Conservation (phyloP, 2,888 invertebrate species). For the Tiphia femorata region DNA sequence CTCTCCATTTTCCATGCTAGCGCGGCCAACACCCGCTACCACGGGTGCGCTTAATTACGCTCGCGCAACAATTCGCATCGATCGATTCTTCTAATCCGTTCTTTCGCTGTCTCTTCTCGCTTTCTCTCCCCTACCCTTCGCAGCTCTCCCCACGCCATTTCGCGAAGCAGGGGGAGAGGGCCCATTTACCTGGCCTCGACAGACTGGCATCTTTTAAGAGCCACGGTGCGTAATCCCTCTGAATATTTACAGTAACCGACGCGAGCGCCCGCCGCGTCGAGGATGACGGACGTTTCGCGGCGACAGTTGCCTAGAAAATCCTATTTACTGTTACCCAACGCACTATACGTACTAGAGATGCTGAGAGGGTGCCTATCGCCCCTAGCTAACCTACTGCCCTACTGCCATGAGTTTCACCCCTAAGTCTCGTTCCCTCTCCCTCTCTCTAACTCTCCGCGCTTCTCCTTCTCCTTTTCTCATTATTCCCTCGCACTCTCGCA, state of each 20-base stretch:
- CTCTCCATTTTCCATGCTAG: too few species aligned
- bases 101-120: too few species aligned
- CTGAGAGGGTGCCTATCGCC: constrained; percentile 56
- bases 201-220: constrained; percentile 37
- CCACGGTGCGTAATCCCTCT: constrained; percentile 40
- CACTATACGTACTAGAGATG: constrained; percentile 46
- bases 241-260: constrained; percentile 47
- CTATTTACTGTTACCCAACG: constrained; percentile 56
- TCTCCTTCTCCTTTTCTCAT: constrained; percentile 21
- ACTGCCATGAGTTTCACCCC: constrained; percentile 55
- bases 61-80: too few species aligned
- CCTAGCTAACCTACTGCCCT: constrained; percentile 67
- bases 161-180: too few species aligned
- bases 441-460: constrained; percentile 21
- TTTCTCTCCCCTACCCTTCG: background rate
- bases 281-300: too few species aligned
- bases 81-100: background rate
- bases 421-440: constrained; percentile 39
- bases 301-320: constrained; percentile 59
- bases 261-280: constrained; percentile 19
- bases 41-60: too few species aligned
- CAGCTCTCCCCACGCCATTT: background rate
- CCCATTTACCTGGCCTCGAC: constrained; percentile 25
- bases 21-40: too few species aligned
- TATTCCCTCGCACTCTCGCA: constrained; percentile 24